These are phyloP conservation scores for Alectoris magna DNA, from an alignment of 2,797 vertebrate genomes.

Conservation along the genomic window DNA sequence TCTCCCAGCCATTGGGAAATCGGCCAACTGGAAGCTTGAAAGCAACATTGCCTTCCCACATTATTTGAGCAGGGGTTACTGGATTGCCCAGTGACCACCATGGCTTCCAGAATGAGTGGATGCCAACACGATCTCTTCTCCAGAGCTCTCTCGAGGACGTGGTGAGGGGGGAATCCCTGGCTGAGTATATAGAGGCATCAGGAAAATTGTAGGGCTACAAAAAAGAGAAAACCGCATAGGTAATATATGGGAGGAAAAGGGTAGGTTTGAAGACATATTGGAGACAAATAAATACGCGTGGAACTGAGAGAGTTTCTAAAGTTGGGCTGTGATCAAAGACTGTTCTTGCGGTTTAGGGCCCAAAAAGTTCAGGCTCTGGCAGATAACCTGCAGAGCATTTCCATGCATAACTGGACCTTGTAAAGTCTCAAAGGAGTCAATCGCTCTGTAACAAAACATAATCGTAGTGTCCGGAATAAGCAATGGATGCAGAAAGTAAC, in stretches of 20 bases:
- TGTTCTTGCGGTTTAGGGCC: neutral
- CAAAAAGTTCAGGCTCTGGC: neutral
- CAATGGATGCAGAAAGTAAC: neutral
- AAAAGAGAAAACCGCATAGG: neutral
- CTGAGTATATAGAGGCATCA: neutral
- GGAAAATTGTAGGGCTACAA: neutral
- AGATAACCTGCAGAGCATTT: neutral
- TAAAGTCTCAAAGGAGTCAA: neutral
- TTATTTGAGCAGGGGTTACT: neutral
- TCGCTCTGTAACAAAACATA: neutral
- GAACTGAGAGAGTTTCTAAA: neutral
- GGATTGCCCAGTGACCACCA: fast-evolving
- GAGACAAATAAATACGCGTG: neutral
- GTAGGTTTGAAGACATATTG: neutral
- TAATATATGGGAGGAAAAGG: neutral
- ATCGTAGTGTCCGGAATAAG: neutral
- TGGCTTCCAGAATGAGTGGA: fast-evolving
- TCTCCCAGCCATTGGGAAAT: neutral
- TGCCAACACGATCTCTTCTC: neutral
- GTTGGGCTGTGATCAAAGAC: neutral
- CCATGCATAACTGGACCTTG: neutral
- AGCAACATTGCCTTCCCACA: neutral
- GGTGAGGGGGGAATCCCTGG: neutral
- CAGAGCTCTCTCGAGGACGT: neutral
- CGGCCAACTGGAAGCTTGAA: neutral